phyloP scores from a whole-genome alignment of 2,888 invertebrate genomes.

The Volucella bombylans region DNA sequence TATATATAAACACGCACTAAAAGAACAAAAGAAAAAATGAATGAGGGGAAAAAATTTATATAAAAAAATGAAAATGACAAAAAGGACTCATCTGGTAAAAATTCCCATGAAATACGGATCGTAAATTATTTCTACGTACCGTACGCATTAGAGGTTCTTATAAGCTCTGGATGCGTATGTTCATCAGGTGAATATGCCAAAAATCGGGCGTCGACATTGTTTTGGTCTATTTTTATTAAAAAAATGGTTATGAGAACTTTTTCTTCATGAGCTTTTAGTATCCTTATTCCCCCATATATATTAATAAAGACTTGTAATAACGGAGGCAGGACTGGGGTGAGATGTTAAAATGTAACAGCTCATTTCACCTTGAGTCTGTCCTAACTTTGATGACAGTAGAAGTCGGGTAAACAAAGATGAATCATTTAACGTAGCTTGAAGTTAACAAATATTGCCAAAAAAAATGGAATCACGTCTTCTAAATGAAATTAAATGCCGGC shows the following conservation, averaged over 20 bases:
- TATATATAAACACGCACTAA: constrained; percentile 3
- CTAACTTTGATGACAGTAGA: constrained; percentile 43
- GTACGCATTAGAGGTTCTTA: too few species aligned
- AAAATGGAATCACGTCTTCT: constrained; percentile 18
- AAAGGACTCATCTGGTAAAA: constrained; percentile 55
- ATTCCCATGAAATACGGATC: constrained; percentile 39
- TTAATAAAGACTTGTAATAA: constrained; percentile 28
- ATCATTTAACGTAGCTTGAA: constrained; percentile 20
- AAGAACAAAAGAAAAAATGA: neutral
- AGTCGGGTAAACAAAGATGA: constrained; percentile 38
- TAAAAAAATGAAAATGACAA: constrained; percentile 29
- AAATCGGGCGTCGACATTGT: constrained; percentile 6
- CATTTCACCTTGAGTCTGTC: constrained; percentile 53
- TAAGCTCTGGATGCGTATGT: neutral
- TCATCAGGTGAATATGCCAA: constrained; percentile 14
- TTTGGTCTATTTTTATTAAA: neutral
- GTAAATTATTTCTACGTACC: constrained; percentile 41
- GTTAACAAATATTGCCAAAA: constrained; percentile 40
- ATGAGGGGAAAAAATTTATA: constrained; percentile 1
- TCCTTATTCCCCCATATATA: constrained; percentile 1
- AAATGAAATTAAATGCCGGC: constrained; percentile 28
- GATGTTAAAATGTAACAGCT: constrained; percentile 32
- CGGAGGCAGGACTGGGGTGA: neutral
- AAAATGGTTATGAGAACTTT: neutral
- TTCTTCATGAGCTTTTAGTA: neutral